phyloP scores from a whole-genome alignment of 2,113 vertebrate species.

The Cavia aperea region DNA sequence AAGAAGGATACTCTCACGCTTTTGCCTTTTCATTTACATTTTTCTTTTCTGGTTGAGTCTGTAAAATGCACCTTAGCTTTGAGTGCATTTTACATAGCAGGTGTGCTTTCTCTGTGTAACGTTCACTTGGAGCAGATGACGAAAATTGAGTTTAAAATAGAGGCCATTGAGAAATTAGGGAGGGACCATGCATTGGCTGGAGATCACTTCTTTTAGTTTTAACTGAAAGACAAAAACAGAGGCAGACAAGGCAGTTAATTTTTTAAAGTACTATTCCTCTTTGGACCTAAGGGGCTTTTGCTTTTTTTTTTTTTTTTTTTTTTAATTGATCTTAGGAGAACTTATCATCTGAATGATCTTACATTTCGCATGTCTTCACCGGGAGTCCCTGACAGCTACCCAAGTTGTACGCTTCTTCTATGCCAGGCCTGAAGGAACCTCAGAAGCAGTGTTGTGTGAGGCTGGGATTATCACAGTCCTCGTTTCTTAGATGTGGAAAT shows the following conservation, averaged over 20 bases:
- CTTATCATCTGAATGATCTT: slow-evolving; percentile 4
- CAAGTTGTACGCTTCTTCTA: no score
- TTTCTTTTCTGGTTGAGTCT: slow-evolving; percentile 21
- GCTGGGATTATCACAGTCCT: neutral
- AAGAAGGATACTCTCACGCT: neutral
- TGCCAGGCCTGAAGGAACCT: neutral
- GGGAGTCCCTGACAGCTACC: neutral
- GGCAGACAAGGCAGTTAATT: neutral
- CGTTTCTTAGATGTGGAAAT: neutral
- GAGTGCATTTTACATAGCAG: neutral
- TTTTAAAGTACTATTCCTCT: neutral
- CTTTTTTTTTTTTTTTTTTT: neutral
- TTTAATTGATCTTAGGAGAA: slow-evolving; percentile 30
- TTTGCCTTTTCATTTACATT: slow-evolving; percentile 2
- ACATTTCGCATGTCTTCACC: neutral
- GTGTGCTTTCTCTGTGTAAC: neutral
- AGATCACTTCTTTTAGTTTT: neutral
- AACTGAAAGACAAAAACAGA: slow-evolving; percentile 24
- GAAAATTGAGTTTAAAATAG: neutral
- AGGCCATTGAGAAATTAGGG: neutral
- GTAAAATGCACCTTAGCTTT: neutral
- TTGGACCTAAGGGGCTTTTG: neutral
- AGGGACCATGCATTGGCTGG: neutral
- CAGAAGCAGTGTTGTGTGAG: neutral
- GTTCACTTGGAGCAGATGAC: neutral